Evolutionary conservation across 2,888 invertebrate genomes (phyloP).

Genomic region (Drosophila diplacantha): DNA sequence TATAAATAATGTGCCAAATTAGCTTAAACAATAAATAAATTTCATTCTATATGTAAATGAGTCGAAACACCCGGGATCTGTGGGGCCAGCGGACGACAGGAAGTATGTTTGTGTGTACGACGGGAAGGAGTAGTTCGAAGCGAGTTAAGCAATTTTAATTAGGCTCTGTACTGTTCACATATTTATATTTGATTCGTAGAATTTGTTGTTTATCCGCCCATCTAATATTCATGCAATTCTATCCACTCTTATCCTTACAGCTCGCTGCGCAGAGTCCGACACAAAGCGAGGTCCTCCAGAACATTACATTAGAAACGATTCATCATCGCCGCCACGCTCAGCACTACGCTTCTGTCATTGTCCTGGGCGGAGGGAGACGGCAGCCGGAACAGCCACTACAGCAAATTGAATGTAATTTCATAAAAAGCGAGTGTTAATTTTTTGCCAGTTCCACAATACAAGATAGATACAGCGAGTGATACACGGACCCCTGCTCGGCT

Average conservation of each 20-base stretch:
- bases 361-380: slow-evolving; percentile 20
- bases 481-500: slow-evolving; percentile 45
- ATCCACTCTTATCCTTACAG: slow-evolving; percentile 18
- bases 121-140: slow-evolving; percentile 8
- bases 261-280: slow-evolving; percentile 5
- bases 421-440: slow-evolving; percentile 73
- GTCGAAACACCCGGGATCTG: slow-evolving; percentile 25
- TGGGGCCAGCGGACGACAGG: not conserved
- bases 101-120: not conserved
- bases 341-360: slow-evolving; percentile 27
- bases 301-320: slow-evolving; percentile 61
- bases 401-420: slow-evolving; percentile 72
- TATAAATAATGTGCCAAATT: slow-evolving; percentile 67
- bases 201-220: not conserved
- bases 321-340: slow-evolving; percentile 49
- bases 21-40: slow-evolving; percentile 63
- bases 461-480: slow-evolving; percentile 36
- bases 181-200: not conserved
- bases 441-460: slow-evolving; percentile 43
- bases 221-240: slow-evolving; percentile 18
- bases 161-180: slow-evolving; percentile 7
- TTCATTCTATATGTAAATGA: slow-evolving; percentile 61
- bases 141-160: slow-evolving; percentile 38
- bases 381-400: slow-evolving; percentile 50
- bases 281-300: slow-evolving; percentile 19